These are phyloP conservation scores for Chalcis sispes DNA, from an alignment of 2,888 invertebrate genomes.

Conservation along the genomic window DNA sequence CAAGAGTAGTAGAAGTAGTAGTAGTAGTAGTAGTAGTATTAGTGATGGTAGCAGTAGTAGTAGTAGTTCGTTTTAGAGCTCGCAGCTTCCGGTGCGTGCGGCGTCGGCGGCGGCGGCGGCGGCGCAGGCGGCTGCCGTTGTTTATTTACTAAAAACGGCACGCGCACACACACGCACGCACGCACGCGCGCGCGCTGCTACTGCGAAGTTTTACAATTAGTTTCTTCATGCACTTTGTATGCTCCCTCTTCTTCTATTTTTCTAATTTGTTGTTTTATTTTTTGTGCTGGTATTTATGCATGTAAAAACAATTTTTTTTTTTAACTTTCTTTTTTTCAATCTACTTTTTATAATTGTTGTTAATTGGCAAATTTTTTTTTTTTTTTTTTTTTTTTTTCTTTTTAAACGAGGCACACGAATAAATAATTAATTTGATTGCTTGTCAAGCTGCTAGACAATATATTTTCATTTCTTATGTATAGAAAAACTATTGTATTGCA, in stretches of 20 bases:
- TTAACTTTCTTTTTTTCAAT: no score
- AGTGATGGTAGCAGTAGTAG: conserved; percentile 23
- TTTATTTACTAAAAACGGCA: neutral
- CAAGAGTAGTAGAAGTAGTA: conserved; percentile 18
- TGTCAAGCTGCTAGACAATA: no score
- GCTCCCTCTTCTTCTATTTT: no score
- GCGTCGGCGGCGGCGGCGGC: neutral
- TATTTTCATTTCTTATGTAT: no score
- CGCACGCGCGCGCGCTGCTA: neutral
- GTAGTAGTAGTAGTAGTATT: conserved; percentile 19
- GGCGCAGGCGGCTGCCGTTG: neutral
- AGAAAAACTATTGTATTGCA: no score
- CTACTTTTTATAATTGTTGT: no score
- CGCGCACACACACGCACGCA: neutral
- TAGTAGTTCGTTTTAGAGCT: conserved; percentile 12
- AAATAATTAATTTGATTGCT: no score
- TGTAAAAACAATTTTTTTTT: no score
- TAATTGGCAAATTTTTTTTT: no score
- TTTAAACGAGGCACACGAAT: no score
- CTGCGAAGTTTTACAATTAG: conserved; percentile 38
- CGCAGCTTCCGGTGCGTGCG: conserved; percentile 21
- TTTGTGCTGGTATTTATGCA: no score
- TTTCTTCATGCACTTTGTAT: conserved; percentile 26
- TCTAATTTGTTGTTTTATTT: neutral
- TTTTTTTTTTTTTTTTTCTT: no score